phyloP scores from a whole-genome alignment of 2,113 vertebrate genomes.

The Marmota monax region DNA sequence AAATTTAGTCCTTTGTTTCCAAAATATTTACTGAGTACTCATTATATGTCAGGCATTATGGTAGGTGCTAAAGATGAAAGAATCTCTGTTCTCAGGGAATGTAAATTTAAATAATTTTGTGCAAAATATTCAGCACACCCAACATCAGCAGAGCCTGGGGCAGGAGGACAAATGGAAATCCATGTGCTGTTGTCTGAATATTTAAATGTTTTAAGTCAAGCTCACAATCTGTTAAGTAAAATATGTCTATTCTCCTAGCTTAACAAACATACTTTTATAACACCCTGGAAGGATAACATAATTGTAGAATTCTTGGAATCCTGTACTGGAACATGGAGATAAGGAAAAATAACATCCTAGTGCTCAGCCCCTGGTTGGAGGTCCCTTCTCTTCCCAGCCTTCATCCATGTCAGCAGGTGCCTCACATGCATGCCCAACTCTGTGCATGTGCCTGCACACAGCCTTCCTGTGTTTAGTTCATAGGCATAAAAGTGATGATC shows the following conservation, averaged over 20 bases:
- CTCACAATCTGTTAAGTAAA: slow-evolving; percentile 27
- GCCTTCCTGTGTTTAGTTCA: not conserved
- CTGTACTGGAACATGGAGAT: not conserved
- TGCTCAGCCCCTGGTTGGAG: accelerated
- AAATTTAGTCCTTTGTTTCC: not conserved
- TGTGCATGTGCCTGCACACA: not conserved
- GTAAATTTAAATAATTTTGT: not conserved
- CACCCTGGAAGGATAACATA: not conserved
- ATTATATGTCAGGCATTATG: not conserved
- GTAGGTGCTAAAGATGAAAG: not conserved
- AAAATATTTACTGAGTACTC: not conserved
- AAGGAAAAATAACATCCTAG: not conserved
- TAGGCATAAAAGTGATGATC: not conserved
- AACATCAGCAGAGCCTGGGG: not conserved
- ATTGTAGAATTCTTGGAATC: not conserved
- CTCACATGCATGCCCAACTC: too few relatives aligned
- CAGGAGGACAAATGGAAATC: not conserved
- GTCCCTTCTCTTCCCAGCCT: not conserved
- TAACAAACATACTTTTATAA: slow-evolving; percentile 17
- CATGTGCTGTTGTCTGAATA: not conserved
- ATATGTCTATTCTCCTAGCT: not conserved
- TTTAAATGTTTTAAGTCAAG: slow-evolving; percentile 18
- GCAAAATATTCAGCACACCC: not conserved
- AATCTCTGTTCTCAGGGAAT: not conserved
- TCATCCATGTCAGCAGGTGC: not conserved